phyloP scores from a whole-genome alignment of 2,888 invertebrate species.

The Drepana falcataria region DNA sequence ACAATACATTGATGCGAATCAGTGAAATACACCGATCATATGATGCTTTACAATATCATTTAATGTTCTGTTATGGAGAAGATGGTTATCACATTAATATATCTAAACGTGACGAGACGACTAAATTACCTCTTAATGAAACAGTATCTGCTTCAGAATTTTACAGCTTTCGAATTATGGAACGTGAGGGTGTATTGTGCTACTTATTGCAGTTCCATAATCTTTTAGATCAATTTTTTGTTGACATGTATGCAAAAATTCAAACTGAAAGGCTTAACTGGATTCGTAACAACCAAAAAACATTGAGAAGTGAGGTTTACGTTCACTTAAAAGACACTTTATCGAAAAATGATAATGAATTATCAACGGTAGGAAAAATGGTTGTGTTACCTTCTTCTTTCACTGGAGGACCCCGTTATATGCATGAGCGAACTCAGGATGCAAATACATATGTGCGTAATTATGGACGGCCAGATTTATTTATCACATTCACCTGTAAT shows the following conservation, averaged over 20 bases:
- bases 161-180: no score
- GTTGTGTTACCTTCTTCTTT: background rate
- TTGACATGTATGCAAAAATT: slow-evolving; percentile 14
- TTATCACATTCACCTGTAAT: slow-evolving; percentile 4
- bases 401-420: background rate
- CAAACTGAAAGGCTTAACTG: slow-evolving; percentile 12
- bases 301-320: background rate
- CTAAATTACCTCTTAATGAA: no score
- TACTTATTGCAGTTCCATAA: no score
- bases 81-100: no score
- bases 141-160: no score
- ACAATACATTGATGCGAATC: no score
- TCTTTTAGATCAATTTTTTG: slow-evolving; percentile 4
- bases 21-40: no score
- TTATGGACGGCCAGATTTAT: background rate
- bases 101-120: no score
- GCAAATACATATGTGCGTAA: background rate
- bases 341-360: background rate
- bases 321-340: background rate
- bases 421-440: background rate
- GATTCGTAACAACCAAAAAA: background rate
- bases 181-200: no score
- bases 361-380: background rate
- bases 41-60: no score
- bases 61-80: no score